These are phyloP conservation scores for Palythoa grandiflora DNA, from an alignment of 92 coral and sea anemone species.

Conservation along the genomic window DNA sequence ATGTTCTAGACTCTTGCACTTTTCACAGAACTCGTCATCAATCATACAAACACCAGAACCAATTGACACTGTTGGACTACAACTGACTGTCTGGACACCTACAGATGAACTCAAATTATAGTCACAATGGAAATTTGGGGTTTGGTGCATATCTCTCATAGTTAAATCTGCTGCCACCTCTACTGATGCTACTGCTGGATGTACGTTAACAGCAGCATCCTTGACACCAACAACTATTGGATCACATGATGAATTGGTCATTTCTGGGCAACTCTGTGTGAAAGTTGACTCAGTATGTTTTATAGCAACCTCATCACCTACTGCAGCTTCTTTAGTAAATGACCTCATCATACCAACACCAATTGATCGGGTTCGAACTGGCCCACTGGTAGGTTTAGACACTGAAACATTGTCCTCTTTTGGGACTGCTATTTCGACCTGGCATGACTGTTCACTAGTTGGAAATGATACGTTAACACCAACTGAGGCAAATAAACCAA, in stretches of 20 bases:
- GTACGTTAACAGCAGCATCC: constrained; percentile 65
- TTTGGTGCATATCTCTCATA: neutral
- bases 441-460: constrained; percentile 30
- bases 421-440: neutral
- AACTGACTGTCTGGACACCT: constrained; percentile 72
- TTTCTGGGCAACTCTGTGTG: constrained; percentile 62
- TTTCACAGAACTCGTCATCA: constrained; percentile 82
- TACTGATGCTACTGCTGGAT: constrained; percentile 65
- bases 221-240: constrained; percentile 30
- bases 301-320: constrained; percentile 75
- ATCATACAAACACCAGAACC: constrained; percentile 91
- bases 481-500: neutral
- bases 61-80: constrained; percentile 68
- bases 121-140: neutral
- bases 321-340: constrained; percentile 85
- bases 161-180: constrained; percentile 50
- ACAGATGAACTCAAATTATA: constrained; percentile 12
- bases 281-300: constrained; percentile 54
- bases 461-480: constrained; percentile 14
- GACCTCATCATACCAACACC: constrained; percentile 96
- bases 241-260: constrained; percentile 69
- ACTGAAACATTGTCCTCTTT: neutral
- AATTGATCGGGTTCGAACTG: constrained; percentile 80
- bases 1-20: constrained; percentile 66
- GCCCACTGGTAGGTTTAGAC: neutral